Conservation (phyloP, 2,113 vertebrate genomes). For the Pterocles orientalis region DNA sequence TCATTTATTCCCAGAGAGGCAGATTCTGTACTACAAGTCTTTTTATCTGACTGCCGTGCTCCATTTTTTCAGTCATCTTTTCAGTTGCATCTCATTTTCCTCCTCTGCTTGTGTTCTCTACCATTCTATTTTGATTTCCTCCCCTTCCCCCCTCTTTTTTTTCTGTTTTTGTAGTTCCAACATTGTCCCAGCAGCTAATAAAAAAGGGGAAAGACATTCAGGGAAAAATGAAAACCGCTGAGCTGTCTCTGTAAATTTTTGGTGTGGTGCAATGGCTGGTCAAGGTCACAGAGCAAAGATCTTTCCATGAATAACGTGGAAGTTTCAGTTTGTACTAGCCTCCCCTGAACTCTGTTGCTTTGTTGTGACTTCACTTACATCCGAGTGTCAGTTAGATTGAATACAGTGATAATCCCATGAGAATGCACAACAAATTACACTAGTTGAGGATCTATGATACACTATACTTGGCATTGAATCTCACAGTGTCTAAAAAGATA, state of each 20-base stretch:
- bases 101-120: neutral
- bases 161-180: neutral
- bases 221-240: slow-evolving; percentile 6
- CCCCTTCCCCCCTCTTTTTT: neutral
- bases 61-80: neutral
- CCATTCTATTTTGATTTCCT: neutral
- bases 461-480: neutral
- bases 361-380: neutral
- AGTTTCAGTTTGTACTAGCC: neutral
- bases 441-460: neutral
- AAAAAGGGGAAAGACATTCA: neutral
- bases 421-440: neutral
- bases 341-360: neutral
- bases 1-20: neutral
- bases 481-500: neutral
- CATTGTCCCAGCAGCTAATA: neutral
- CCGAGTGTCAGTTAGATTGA: neutral
- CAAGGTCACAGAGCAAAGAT: slow-evolving; percentile 38
- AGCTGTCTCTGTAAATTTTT: neutral
- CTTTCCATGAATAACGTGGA: neutral
- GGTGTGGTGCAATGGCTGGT: neutral
- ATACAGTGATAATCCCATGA: neutral
- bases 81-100: neutral
- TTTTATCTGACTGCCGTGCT: neutral
- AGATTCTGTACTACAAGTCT: neutral